Base-by-base conservation (phyloP, 2,888 invertebrate genomes). In the Chymomyza amoena region DNA sequence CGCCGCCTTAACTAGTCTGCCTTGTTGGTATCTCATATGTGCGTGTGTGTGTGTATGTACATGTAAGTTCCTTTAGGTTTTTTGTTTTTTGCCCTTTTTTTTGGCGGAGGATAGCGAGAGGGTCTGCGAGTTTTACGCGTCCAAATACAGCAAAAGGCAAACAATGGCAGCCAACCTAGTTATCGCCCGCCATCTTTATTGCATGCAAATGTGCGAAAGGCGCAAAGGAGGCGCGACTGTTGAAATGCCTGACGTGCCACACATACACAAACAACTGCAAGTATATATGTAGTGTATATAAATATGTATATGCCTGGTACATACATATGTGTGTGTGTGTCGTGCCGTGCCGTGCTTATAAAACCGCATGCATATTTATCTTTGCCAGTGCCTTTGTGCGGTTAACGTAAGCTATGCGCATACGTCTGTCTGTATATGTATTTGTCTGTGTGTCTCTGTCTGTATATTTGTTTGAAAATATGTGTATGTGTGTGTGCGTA, bases 131-230 rank as follows among this genome's bases (percentile, higher is more conserved):
- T 20, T 57, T 57, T 57, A 25, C 57, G 57, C 54, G 18, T 54
- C 9, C 57, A 80, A 75, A 70, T 78, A 75, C 80, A 84, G 66
- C 77, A 76, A 85, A 84, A 85, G 86, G 87, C 83, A 84, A 84
- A 84, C 83, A 84, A 84, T 87, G 75, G 83, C 83, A 69, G 83
- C 84, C 87, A 84, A 83, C 80, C 80, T 87, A 84, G 83, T 85
- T 84, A 84, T 84, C 83, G 83, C 83, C 87, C 86, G 83, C 83
- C 83, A 84, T 84, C 83, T 84, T 84, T 84, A 84, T 84, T 84
- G 83, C 83, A 84, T 84, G 83, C 86, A 84, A 84, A 84, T 84
- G 87, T 85, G 87, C 86, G 88, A 84, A 80, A 85, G 84, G 72
- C 79, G 70, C 78, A 69, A 71, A 73, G 80, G 73, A 78, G 85